Evolutionary conservation across 2,113 vertebrate species (phyloP).

Genomic region (Calonectris borealis): DNA sequence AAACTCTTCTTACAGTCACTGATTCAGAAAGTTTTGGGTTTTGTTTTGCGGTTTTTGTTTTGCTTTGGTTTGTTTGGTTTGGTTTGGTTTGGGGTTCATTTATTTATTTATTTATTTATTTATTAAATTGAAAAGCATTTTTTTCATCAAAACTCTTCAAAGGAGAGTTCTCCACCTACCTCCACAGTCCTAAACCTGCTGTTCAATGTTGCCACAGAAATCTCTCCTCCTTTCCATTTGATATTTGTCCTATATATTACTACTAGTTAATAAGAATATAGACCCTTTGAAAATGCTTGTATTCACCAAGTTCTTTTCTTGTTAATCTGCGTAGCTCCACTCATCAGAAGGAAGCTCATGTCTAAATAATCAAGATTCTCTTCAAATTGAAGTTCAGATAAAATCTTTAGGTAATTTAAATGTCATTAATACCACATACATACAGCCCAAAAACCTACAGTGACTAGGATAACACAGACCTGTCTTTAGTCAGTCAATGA

Average conservation of each 20-base stretch:
- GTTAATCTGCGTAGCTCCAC: not conserved
- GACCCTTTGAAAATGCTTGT: not conserved
- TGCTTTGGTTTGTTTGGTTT: too few species aligned
- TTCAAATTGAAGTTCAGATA: not conserved
- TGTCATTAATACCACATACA: fast-evolving
- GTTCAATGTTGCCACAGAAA: not conserved
- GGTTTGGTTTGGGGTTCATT: not conserved
- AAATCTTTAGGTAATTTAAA: not conserved
- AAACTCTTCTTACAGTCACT: not conserved
- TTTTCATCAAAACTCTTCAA: not conserved
- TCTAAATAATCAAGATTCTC: not conserved
- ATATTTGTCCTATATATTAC: not conserved
- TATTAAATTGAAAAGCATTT: not conserved
- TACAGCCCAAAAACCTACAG: not conserved
- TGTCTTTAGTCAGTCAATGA: not conserved
- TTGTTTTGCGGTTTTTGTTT: not conserved
- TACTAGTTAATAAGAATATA: not conserved
- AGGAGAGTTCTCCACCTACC: not conserved
- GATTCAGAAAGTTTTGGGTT: not conserved
- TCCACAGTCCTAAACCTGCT: not conserved
- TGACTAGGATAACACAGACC: not conserved
- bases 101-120: not conserved
- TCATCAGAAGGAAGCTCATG: not conserved
- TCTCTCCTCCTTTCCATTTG: not conserved
- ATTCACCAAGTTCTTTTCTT: not conserved